Percentiles rank a stretch among this genome's conserved stretches.
These are phyloP conservation scores for Oxyteleia sp. DNA, from an alignment of 2,888 invertebrate genomes.

Conservation along the genomic window DNA sequence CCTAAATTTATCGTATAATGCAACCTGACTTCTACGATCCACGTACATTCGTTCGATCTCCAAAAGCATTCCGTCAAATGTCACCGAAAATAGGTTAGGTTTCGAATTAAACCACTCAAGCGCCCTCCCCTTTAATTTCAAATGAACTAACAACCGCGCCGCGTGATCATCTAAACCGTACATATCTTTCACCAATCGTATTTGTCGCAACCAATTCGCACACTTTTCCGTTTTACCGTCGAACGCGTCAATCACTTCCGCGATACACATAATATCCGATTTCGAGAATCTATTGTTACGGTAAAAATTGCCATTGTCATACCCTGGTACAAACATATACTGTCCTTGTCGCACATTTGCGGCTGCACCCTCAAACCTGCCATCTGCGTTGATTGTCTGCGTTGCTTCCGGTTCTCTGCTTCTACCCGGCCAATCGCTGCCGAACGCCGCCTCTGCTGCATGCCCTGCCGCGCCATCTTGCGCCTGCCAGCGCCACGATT, in stretches of 20 bases:
- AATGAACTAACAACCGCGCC: background rate
- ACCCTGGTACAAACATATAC: background rate
- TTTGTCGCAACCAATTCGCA: conserved; percentile 8
- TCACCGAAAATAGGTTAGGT: background rate
- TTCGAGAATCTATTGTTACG: background rate
- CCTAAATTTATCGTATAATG: background rate
- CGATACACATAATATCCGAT: conserved; percentile 6
- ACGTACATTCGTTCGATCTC: background rate
- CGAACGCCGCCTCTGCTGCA: no score
- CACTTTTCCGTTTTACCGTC: conserved; percentile 22
- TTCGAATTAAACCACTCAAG: conserved; percentile 27
- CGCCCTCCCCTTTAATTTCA: conserved; percentile 3
- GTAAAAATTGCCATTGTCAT: background rate
- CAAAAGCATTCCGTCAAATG: background rate
- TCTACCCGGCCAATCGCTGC: no score
- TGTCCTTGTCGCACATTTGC: no score
- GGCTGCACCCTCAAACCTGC: no score
- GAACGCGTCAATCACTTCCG: background rate
- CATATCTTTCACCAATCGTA: background rate
- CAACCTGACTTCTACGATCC: background rate
- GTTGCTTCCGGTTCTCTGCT: no score
- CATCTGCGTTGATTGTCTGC: no score
- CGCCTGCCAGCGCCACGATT: no score
- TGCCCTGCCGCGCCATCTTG: no score
- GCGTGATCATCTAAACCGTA: conserved; percentile 9